phyloP scores from a whole-genome alignment of 2,113 vertebrate genomes.

The Triplophysa rosa region DNA sequence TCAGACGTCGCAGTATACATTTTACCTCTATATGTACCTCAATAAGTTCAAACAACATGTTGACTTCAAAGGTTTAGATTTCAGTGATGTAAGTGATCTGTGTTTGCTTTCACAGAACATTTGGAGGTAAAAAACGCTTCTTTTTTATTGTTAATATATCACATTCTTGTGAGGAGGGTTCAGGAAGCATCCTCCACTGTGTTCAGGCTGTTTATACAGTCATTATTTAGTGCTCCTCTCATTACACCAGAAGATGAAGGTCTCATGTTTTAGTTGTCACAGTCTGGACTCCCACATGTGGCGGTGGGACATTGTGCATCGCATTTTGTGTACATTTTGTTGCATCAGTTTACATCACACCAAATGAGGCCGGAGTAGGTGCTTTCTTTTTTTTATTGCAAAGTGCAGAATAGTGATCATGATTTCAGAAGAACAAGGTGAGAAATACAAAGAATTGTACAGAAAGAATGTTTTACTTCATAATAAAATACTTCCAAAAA shows the following conservation, averaged over 20 bases:
- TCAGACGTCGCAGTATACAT: neutral
- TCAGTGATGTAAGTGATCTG: neutral
- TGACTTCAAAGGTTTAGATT: neutral
- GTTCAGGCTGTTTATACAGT: constrained; percentile 19
- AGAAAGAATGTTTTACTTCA: neutral
- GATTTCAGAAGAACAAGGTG: too few species aligned
- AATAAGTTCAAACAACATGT: neutral
- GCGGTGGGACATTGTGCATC: neutral
- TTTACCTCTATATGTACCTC: too few species aligned
- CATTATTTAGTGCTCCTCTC: constrained; percentile 17
- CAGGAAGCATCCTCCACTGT: constrained; percentile 21
- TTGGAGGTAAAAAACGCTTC: neutral
- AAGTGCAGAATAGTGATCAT: neutral
- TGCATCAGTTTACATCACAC: constrained; percentile 7
- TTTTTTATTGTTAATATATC: constrained; percentile 1
- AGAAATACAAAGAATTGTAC: neutral
- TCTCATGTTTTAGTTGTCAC: constrained; percentile 1
- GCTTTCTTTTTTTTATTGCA: neutral
- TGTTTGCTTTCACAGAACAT: constrained; percentile 18
- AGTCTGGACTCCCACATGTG: constrained; percentile 30
- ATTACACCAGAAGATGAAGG: constrained; percentile 17
- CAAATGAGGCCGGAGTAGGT: neutral
- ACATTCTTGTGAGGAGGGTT: constrained; percentile 11
- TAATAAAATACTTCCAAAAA: too few species aligned
- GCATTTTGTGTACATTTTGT: too few species aligned